These are phyloP conservation scores for Platalea minor DNA, from an alignment of 2,797 vertebrate genomes.

Conservation along the genomic window DNA sequence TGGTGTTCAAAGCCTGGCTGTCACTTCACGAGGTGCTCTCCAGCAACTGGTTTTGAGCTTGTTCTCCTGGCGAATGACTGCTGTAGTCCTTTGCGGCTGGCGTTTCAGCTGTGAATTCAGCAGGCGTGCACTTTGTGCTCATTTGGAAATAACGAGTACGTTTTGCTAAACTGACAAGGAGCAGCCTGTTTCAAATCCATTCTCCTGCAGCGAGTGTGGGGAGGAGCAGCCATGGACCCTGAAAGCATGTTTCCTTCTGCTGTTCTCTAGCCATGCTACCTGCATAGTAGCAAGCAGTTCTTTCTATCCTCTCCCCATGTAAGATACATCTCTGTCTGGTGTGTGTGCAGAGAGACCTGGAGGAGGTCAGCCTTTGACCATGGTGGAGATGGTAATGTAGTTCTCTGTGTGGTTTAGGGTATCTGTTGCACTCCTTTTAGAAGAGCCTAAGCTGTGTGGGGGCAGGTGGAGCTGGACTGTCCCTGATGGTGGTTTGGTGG, in stretches of 20 bases:
- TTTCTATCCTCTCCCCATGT: neutral
- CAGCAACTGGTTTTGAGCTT: neutral
- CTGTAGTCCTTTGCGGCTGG: rapidly evolving
- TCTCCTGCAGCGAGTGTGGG: rapidly evolving
- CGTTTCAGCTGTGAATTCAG: neutral
- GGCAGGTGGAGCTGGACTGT: neutral
- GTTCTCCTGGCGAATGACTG: neutral
- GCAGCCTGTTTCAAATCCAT: neutral
- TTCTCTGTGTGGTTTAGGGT: neutral
- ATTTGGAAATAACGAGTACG: neutral
- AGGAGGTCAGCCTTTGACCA: neutral
- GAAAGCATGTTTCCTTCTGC: neutral
- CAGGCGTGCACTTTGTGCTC: rapidly evolving
- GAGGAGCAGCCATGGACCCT: neutral
- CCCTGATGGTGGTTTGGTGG: neutral
- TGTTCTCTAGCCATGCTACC: neutral
- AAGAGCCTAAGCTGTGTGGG: neutral
- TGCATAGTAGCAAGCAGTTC: neutral
- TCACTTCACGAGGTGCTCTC: neutral
- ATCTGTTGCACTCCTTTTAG: neutral
- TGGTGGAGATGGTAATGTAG: neutral
- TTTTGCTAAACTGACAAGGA: neutral
- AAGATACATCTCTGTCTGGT: neutral
- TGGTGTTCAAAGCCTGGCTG: no score
- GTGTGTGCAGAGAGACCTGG: neutral